Percentiles rank a stretch among this genome's conserved stretches.
Evolutionary conservation across 2,113 vertebrate species (phyloP).

Genomic region (Malurus alboscapulatus): DNA sequence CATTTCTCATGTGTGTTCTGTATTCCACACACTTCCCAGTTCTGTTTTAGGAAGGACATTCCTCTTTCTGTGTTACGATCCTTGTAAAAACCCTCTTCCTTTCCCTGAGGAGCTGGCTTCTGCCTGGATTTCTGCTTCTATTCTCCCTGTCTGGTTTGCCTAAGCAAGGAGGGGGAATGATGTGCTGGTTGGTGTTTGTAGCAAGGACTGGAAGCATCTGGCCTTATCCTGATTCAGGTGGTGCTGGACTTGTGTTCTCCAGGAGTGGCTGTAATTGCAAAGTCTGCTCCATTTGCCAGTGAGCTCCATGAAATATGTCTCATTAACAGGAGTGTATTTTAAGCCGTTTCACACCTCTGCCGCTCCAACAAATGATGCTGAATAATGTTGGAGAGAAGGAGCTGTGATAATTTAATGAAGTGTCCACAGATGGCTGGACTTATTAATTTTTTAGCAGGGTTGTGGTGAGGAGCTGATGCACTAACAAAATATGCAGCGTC

Average conservation of each 20-base stretch:
- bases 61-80: not conserved
- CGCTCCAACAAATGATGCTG: slow-evolving; percentile 22
- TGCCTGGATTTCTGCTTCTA: not conserved
- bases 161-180: not conserved
- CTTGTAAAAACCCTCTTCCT: not conserved
- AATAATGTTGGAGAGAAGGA: slow-evolving; percentile 16
- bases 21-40: rapidly evolving
- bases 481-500: not conserved
- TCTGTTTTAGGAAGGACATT: not conserved
- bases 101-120: not conserved
- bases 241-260: not conserved
- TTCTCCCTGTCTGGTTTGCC: not conserved
- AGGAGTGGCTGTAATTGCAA: not conserved
- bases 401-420: slow-evolving; percentile 53
- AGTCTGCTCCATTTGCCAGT: not conserved
- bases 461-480: not conserved
- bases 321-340: slow-evolving; percentile 4
- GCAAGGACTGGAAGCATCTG: not conserved
- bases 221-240: not conserved
- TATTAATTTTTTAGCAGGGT: slow-evolving; percentile 36
- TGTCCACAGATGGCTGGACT: slow-evolving; percentile 47
- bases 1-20: not conserved
- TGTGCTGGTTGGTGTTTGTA: not conserved
- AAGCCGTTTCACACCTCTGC: slow-evolving; percentile 41
- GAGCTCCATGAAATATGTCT: not conserved